These are phyloP conservation scores for Acrobasis repandana DNA, from an alignment of 2,888 invertebrate genomes.

Conservation along the genomic window DNA sequence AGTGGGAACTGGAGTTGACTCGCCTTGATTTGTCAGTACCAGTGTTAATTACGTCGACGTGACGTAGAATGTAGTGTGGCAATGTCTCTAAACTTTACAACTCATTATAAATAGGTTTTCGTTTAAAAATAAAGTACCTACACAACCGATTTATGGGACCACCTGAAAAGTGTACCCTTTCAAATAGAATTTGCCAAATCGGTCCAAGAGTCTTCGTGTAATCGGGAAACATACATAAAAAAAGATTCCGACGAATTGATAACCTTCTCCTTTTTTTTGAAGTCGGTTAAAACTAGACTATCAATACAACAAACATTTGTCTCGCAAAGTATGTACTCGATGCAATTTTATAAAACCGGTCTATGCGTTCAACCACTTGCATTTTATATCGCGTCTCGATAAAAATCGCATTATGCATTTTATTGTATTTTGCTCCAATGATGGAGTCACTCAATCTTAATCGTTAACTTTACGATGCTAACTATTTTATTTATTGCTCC, in stretches of 20 bases:
- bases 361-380: not conserved
- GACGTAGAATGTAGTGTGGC: not conserved
- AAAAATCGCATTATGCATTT: not conserved
- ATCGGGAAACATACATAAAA: too few species aligned
- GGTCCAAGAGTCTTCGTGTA: too few species aligned
- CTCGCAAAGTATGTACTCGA: not conserved
- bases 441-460: not conserved
- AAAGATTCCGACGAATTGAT: too few species aligned
- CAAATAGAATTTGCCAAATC: too few species aligned
- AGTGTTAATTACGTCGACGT: not conserved
- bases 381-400: not conserved
- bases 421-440: not conserved
- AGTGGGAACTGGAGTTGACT: not conserved
- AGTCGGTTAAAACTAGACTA: too few species aligned
- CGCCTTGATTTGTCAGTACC: not conserved
- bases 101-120: not conserved
- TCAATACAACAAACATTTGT: too few species aligned
- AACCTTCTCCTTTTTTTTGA: too few species aligned
- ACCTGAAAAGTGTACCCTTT: too few species aligned
- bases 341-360: not conserved
- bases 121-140: too few species aligned
- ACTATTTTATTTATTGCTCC: not conserved
- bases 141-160: too few species aligned
- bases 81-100: not conserved
- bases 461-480: not conserved